Conservation (phyloP, 2,797 vertebrate genomes). For the Rallus crepitans region DNA sequence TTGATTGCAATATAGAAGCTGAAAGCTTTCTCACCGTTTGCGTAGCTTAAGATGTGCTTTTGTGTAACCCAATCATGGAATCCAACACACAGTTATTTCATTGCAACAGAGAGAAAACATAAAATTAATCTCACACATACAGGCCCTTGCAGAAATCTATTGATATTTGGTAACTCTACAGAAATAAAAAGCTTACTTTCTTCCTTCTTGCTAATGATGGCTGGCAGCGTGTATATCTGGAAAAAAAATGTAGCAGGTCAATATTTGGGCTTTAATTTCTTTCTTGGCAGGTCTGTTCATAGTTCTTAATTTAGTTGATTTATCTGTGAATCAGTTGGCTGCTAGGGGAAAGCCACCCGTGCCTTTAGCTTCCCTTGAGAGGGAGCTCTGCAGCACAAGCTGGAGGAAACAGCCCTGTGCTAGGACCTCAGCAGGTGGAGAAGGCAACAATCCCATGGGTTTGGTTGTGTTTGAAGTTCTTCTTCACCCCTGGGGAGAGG, state of each 20-base stretch:
- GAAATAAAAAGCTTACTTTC: slow-evolving; percentile 89
- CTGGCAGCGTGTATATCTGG: slow-evolving; percentile 96
- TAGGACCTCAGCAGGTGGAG: not conserved
- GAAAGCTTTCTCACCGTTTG: not conserved
- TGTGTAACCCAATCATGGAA: not conserved
- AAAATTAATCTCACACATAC: not conserved
- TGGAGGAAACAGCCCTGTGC: not conserved
- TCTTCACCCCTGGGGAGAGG: not conserved
- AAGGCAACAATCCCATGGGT: too few species aligned
- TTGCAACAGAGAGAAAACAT: not conserved
- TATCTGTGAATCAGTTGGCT: not conserved
- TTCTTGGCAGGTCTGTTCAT: not conserved
- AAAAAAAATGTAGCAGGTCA: not conserved
- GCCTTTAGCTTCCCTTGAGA: not conserved
- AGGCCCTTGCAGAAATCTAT: not conserved
- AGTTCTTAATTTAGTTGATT: not conserved
- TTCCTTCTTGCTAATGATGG: slow-evolving; percentile 98
- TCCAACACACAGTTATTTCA: not conserved
- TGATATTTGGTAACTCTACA: not conserved
- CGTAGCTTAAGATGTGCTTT: not conserved
- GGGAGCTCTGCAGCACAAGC: not conserved
- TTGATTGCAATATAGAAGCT: not conserved
- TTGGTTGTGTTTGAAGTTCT: not conserved
- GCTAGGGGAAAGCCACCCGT: not conserved
- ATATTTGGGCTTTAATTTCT: not conserved